phyloP scores from a whole-genome alignment of 2,797 vertebrate species.

The Sebastes alutus region DNA sequence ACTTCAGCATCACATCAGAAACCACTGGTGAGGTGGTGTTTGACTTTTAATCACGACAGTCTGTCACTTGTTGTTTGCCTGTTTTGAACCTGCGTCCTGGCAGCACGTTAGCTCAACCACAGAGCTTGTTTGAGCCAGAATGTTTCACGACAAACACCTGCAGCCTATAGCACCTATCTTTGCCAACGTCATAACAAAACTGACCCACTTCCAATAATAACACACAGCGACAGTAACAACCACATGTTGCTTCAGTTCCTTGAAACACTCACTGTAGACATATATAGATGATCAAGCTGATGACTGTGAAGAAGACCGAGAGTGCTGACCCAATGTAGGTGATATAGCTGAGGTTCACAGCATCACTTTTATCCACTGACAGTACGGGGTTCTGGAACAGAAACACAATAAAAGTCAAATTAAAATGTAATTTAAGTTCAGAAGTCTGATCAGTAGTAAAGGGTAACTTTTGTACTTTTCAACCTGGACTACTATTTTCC shows the following conservation, averaged over 20 bases:
- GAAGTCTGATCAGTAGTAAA: background rate
- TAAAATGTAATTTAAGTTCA: background rate
- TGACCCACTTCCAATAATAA: background rate
- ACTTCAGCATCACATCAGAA: background rate
- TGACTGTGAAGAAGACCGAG: constrained; percentile 68
- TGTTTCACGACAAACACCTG: background rate
- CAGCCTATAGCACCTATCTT: background rate
- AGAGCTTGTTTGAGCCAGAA: background rate
- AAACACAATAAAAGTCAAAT: background rate
- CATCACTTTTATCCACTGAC: constrained; percentile 28
- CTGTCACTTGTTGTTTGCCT: background rate
- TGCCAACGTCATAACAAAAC: background rate
- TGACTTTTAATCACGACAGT: background rate
- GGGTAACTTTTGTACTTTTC: no score
- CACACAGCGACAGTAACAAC: background rate
- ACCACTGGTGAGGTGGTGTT: background rate
- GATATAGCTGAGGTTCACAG: constrained; percentile 67
- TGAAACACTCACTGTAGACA: constrained; percentile 67
- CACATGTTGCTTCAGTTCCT: background rate
- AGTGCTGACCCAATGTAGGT: constrained; percentile 75
- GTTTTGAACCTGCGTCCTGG: background rate
- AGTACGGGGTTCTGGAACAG: constrained; percentile 60
- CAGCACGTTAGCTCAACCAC: background rate
- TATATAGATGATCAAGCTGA: constrained; percentile 70
- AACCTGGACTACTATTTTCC: no score